phyloP scores from a whole-genome alignment of 2,888 invertebrate species.

The Spodoptera picta region DNA sequence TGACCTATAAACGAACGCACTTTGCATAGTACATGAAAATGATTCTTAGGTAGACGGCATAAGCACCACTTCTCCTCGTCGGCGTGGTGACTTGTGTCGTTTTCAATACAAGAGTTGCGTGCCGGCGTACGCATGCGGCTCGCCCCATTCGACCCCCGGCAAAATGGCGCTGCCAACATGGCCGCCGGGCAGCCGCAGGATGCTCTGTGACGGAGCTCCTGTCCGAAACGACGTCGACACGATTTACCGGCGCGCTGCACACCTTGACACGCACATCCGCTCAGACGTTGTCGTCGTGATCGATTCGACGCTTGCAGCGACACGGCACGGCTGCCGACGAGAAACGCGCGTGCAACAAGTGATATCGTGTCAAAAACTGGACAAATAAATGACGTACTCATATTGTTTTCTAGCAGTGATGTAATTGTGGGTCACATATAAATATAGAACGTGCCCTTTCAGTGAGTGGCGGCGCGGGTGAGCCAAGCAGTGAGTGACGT shows the following conservation, averaged over 20 bases:
- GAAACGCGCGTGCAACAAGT: constrained; percentile 86
- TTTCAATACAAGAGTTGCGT: constrained; percentile 78
- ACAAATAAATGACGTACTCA: constrained; percentile 71
- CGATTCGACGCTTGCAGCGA: constrained; percentile 74
- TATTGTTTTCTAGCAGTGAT: constrained; percentile 76
- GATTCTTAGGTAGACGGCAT: constrained; percentile 67
- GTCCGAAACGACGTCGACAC: constrained; percentile 82
- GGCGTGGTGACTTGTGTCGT: constrained; percentile 76
- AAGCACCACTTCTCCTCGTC: constrained; percentile 70
- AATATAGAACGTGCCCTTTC: constrained; percentile 87
- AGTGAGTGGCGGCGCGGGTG: constrained; percentile 84
- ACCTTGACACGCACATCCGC: constrained; percentile 78
- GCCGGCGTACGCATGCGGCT: constrained; percentile 87
- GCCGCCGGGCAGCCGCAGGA: constrained; percentile 88
- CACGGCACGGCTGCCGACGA: constrained; percentile 66
- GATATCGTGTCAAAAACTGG: constrained; percentile 74
- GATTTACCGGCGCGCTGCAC: constrained; percentile 77
- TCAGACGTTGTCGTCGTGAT: constrained; percentile 73
- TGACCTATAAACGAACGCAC: constrained; percentile 86
- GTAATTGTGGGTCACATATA: constrained; percentile 81
- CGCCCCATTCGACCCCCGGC: constrained; percentile 82
- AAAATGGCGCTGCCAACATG: constrained; percentile 89
- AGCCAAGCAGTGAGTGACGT: constrained; percentile 83
- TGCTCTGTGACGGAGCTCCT: constrained; percentile 83
- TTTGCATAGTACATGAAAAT: constrained; percentile 65